Evolutionary conservation across 2,113 vertebrate species (phyloP), one percentile per base, ranked within the genome.

Genomic region (Etia nguti): DNA sequence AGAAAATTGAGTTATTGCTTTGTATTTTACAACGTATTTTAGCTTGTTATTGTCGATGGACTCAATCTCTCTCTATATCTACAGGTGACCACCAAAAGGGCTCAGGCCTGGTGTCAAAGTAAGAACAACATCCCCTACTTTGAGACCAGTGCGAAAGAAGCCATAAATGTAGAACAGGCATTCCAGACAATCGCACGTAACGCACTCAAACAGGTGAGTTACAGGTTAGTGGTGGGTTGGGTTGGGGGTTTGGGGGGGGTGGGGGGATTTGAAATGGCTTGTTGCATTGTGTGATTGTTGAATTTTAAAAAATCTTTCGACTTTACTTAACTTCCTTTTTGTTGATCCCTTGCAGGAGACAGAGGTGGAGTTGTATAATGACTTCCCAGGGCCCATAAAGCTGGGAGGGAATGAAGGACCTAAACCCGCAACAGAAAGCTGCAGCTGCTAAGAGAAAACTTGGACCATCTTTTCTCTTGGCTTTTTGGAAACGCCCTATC

Each of bases 111-210:
- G 99, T 99, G 98, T 96, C 99, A 98, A 96, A 99, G 98, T 96
- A 99, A 99, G 97, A 99, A 99, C 96, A 99, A 98, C 96, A 99
- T 99, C 96, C 99, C 99, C 2, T 99, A 99, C 96, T 99, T 99
- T 86, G 98, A 99, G 97, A 99, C 98, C 96, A 99, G 99, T 87
- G 98, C 98, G 93, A 99, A 99, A 96, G 98, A 99, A 96, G 99
- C 99, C 90, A 99, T 99, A 88, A 99, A 99, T 1, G 98, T 99
- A 95, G 98, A 99, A 96, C 98, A 99, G 94, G 98, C 98, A 91
- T 99, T 99, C 96, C 98, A 99, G 96, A 99, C 98, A 10, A 99
- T 99, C 86, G 99, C 98, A 94, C 97, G 98, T 89, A 99, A 99
- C 77, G 98, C 98, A 94, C 99, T 99, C 91, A 99, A 99, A 96